Evolutionary conservation across 1,140 invertebrate genomes (phyloP).

Genomic region (Hyles vespertilio): DNA sequence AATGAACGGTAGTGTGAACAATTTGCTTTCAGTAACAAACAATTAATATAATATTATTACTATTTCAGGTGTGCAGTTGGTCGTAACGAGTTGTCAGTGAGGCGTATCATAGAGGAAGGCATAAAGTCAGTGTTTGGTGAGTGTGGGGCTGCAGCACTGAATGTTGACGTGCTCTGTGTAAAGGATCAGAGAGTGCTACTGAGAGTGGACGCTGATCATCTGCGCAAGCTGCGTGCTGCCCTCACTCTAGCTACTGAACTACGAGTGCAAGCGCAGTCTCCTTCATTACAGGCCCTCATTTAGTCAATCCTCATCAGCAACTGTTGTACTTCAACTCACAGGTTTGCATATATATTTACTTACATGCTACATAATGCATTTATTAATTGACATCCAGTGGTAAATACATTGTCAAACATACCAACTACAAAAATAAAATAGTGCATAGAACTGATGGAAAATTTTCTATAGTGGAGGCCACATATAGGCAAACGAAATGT

Average conservation of each 20-base stretch:
- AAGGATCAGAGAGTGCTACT: not conserved
- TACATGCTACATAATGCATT: no score
- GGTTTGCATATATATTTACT: no score
- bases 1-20: no score
- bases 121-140: constrained; percentile 3
- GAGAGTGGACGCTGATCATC: not conserved
- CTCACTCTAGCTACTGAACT: not conserved
- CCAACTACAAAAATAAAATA: no score
- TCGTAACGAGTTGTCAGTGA: not conserved
- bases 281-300: constrained; percentile 1
- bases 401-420: no score
- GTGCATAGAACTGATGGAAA: no score
- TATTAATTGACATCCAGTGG: no score
- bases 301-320: not conserved
- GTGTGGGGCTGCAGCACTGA: not conserved
- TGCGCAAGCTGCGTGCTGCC: constrained; percentile 1
- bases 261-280: not conserved
- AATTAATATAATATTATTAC: no score
- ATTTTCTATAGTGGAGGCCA: no score
- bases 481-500: no score
- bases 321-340: no score
- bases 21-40: no score
- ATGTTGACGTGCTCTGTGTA: constrained; percentile 3
- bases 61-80: not conserved
- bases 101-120: not conserved